Base-by-base conservation (phyloP, 2,797 vertebrate genomes). In the Bufotes viridis region DNA sequence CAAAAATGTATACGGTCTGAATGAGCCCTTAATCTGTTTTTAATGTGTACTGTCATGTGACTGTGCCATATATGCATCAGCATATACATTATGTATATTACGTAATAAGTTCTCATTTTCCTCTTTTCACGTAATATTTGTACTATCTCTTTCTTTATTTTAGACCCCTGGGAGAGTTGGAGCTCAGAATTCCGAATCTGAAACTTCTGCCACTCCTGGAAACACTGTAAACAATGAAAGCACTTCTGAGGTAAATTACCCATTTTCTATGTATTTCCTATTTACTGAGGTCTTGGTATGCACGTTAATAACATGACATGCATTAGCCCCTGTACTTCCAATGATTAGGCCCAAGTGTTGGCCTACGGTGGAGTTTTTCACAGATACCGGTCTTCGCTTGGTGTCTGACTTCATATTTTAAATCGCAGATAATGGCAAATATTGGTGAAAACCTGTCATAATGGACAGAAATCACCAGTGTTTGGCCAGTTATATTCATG, bases 81-180 rank as follows among this genome's bases (percentile, higher is more conserved):
- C 34, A 34, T 34, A 34, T 3, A 34, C 34, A 34, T 4, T 14
- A 14, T 42, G 42, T 42, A 42, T 63, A 3, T 63, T 13, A 67
- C 11, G 2, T 34, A 17, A 34, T 17, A 70, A 70, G 29, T 72
- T 7, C 29, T 72, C 18, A 49, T 49, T 74, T 49, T 9, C 70
- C 49, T 3, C 34, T 49, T 49, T 74, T 63, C 22, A 26, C 61
- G 0, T 20, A 51, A 22, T 42, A 22, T 22, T 63, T 7, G 22
- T 9, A 14, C 11, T 63, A 24, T 81, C 9, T 81, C 12, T 15
- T 63, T 63, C 26, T 72, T 26, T 79, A 7, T 94, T 94, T 89
- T 92, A 99, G 98, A 99, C 98, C 93, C 97, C 98, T 85, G 98
- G 98, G 90, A 98, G 98, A 95, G 97, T 97, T 92, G 97, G 97